Base-by-base conservation (phyloP, 1,140 invertebrate species). In the Trinorchestia longiramus region DNA sequence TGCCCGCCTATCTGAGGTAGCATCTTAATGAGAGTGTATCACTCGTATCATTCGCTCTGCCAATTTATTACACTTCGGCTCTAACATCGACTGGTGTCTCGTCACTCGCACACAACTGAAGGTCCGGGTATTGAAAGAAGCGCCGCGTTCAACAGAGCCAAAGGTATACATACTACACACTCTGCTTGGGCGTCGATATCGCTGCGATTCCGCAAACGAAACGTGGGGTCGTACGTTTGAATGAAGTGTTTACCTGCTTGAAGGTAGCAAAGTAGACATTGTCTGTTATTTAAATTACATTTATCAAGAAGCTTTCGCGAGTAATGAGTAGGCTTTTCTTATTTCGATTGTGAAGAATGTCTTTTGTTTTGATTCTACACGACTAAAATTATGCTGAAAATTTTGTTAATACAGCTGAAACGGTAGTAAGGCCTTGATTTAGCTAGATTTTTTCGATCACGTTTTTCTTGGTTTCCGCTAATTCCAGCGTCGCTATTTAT, bases 11-110 rank as follows among this genome's bases (percentile, higher is more conserved):
- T 94, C 92, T 94, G 92, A 43, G 92, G 92, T 94, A 94, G 92
- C 92, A 94, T 94, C 92, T 94, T 94, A 94, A 94, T 94, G 92
- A 94, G 92, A 94, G 92, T 94, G 92, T 94, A 94, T 94, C 92
- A 94, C 92, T 94, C 44, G 92, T 94, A 94, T 43, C 44, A 94
- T 45, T 94, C 92, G 92, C 43, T 45, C 92, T 94, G 92, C 92
- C 92, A 45, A 94, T 94, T 94, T 94, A 94, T 94, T 94, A 94
- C 41, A 94, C 92, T 45, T 94, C 92, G 92, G 40, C 92, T 94
- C 40, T 45, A 47, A 94, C 92, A 45, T 94, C 92, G 92, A 28
- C 62, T 77, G 62, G 62, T 77, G 62, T 94, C 92, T 94, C 44
- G 43, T 94, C 92, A 94, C 88, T 42, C 88, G 43, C 41, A 41